Base-by-base conservation (phyloP, 2,888 invertebrate species). In the Apamea anceps region DNA sequence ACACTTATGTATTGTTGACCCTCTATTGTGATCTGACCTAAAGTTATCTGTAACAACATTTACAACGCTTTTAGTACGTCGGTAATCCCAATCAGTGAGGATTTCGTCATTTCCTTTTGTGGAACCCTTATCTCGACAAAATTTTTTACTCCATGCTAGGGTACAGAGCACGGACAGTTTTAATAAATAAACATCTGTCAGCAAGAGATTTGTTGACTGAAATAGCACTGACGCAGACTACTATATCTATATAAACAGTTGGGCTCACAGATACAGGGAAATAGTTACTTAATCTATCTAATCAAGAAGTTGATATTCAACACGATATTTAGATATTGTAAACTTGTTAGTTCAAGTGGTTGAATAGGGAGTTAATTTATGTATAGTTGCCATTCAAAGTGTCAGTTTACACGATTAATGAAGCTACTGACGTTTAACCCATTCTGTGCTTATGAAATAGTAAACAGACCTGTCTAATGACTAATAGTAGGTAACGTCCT, bases 1-100 rank as follows among this genome's bases (percentile, higher is more conserved):
- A 93, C 92, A 92, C 93, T 92, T 91, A 92, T 90, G 91, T 92
- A 94, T 95, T 95, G 93, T 95, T 93, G 93, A 86, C 93, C 90
- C 89, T 87, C 94, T 89, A 94, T 95, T 95, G 95, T 94, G 91
- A 92, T 91, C 90, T 91, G 91, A 91, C 91, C 92, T 90, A 91
- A 89, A 90, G 90, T 89, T 94, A 94, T 95, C 94, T 94, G 91
- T 94, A 94, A 94, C 93, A 91, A 91, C 90, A 85, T 84, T 85
- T 57, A 86, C 72, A 84, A 81, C 63, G 92, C 91, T 92, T 93
- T 94, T 92, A 93, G 94, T 94, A 93, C 92, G 93, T 88, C 91
- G 88, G 90, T 96, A 96, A 96, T 96, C 96, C 94, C 93, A 91
- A 94, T 94, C 91, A 92, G 91, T 87, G 90, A 91, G 96, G 96